Conservation (phyloP, 2,888 invertebrate genomes). For the Nasonia oneida region DNA sequence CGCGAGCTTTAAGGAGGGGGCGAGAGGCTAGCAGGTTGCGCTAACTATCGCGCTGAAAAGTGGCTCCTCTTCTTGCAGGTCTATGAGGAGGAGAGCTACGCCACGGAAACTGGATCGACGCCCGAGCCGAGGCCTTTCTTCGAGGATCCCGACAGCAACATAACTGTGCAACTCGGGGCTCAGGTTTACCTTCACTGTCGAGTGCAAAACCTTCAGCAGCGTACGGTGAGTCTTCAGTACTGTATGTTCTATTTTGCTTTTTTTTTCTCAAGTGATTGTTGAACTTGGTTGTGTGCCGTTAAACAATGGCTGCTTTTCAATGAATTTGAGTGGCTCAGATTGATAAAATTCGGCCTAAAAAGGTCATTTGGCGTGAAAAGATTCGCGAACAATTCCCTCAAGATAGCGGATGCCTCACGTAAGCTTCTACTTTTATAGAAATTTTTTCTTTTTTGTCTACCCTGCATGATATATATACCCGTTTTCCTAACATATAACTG, state of each 20-base stretch:
- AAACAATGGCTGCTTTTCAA: too few relatives aligned
- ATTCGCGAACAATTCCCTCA: too few relatives aligned
- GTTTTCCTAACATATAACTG: too few relatives aligned
- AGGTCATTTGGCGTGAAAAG: too few relatives aligned
- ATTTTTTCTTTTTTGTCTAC: too few relatives aligned
- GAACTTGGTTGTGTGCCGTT: too few relatives aligned
- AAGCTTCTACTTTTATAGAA: too few relatives aligned
- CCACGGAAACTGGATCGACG: conserved; percentile 80
- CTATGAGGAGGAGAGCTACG: conserved; percentile 75
- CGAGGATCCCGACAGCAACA: conserved; percentile 83
- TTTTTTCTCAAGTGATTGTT: too few relatives aligned
- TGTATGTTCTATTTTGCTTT: not conserved
- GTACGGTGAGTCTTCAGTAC: conserved; percentile 78
- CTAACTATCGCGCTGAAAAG: conserved; percentile 11
- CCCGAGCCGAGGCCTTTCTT: conserved; percentile 87
- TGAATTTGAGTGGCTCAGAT: too few relatives aligned
- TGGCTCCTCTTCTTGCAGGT: conserved; percentile 66
- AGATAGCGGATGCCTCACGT: too few relatives aligned
- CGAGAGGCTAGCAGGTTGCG: not conserved
- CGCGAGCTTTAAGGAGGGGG: not conserved
- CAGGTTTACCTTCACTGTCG: conserved; percentile 80
- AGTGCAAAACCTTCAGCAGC: conserved; percentile 80
- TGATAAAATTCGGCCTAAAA: too few relatives aligned
- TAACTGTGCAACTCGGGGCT: conserved; percentile 81
- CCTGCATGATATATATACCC: too few relatives aligned